Evolutionary conservation across 2,888 invertebrate species (phyloP).

Genomic region (Melinaea menophilus): DNA sequence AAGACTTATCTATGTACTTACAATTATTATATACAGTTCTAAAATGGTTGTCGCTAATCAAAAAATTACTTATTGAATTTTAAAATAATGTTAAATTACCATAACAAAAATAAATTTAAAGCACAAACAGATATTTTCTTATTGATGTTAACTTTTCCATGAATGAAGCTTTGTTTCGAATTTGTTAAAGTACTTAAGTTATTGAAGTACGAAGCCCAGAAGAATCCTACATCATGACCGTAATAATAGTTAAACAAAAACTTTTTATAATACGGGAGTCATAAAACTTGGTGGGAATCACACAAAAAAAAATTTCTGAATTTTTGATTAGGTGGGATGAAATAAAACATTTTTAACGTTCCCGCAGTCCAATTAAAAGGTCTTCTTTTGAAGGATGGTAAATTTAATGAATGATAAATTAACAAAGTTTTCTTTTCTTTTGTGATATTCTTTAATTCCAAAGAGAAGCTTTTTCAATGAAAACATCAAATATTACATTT

Average conservation of each 20-base stretch:
- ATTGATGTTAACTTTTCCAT: no score
- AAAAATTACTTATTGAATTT: no score
- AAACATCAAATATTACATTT: not conserved
- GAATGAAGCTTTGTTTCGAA: no score
- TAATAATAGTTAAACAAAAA: slow-evolving; percentile 43
- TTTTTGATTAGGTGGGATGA: slow-evolving; percentile 58
- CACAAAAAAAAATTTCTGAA: slow-evolving; percentile 49
- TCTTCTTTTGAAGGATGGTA: slow-evolving; percentile 39
- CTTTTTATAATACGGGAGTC: slow-evolving; percentile 50
- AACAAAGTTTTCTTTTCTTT: not conserved
- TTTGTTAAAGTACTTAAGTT: not conserved
- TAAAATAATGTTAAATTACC: no score
- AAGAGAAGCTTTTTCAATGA: not conserved
- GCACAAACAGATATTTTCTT: no score
- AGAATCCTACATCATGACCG: slow-evolving; percentile 20
- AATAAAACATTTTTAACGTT: slow-evolving; percentile 52
- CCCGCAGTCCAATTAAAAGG: slow-evolving; percentile 54
- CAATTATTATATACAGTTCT: no score
- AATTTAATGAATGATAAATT: not conserved
- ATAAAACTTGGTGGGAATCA: slow-evolving; percentile 41
- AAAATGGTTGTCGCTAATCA: no score
- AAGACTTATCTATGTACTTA: no score
- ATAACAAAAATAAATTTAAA: no score
- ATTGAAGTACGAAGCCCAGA: slow-evolving; percentile 4
- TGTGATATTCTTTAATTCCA: not conserved